Percentiles rank a stretch among this genome's conserved stretches.
Conservation (phyloP, 2,113 vertebrate species). For the Zosterops hypoxanthus region DNA sequence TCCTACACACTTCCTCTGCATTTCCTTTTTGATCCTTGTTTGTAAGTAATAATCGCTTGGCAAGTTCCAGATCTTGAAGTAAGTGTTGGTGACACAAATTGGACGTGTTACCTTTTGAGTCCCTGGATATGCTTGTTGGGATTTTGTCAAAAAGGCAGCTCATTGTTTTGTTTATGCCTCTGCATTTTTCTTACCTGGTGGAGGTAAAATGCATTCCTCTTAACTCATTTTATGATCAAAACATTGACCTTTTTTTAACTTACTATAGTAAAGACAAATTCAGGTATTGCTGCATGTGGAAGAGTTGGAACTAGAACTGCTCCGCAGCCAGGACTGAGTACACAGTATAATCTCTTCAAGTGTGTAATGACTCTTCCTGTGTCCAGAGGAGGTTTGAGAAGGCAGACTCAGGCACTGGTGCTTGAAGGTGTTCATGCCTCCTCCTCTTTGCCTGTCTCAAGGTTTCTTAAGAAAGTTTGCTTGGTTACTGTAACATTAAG, state of each 20-base stretch:
- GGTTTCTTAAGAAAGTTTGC: background rate
- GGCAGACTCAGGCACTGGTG: background rate
- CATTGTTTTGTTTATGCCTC: background rate
- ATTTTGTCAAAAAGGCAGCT: background rate
- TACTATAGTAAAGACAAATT: background rate
- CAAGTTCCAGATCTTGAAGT: background rate
- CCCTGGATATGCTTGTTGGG: background rate
- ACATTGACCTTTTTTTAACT: background rate
- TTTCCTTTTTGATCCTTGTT: background rate
- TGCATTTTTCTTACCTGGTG: accelerated
- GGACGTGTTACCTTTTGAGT: background rate
- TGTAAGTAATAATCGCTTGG: background rate
- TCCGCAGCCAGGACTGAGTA: background rate
- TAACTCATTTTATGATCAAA: background rate
- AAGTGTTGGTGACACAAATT: background rate
- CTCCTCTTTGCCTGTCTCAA: background rate
- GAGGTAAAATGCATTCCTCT: background rate
- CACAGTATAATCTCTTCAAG: background rate
- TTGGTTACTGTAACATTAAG: background rate
- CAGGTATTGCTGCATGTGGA: background rate
- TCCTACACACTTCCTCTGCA: background rate
- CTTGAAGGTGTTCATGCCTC: background rate
- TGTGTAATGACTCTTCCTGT: background rate
- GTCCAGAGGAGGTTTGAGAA: background rate
- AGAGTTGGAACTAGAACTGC: background rate